These are phyloP conservation scores for Tylochromis polylepis DNA, from an alignment of 2,113 vertebrate genomes.

Conservation along the genomic window DNA sequence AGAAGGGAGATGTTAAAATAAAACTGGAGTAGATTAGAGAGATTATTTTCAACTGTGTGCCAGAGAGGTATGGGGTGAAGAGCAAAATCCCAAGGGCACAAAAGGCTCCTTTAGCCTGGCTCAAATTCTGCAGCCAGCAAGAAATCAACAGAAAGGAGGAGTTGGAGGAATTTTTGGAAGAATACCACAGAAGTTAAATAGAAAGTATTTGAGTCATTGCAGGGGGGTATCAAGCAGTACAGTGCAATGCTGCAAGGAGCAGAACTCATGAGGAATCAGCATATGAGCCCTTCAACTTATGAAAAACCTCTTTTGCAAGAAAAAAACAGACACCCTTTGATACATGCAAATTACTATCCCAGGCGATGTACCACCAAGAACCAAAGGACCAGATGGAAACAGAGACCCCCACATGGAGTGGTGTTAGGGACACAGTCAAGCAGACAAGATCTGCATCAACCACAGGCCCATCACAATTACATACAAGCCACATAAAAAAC, in stretches of 20 bases:
- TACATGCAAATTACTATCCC: background rate
- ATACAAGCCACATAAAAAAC: background rate
- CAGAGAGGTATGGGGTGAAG: background rate
- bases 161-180: background rate
- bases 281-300: background rate
- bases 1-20: background rate
- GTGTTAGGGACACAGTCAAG: background rate
- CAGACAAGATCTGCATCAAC: background rate
- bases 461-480: background rate
- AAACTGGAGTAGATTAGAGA: background rate
- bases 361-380: background rate
- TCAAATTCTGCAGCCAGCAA: background rate
- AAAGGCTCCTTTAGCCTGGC: background rate
- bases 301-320: background rate
- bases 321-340: background rate
- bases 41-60: background rate
- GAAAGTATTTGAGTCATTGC: background rate
- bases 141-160: rapidly evolving
- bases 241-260: background rate
- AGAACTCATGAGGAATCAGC: background rate
- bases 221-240: background rate
- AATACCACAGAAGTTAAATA: background rate
- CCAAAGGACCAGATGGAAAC: background rate
- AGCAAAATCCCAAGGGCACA: background rate
- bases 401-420: background rate